These are phyloP conservation scores for Pristis pectinata DNA, from an alignment of 2,797 vertebrate species.

Conservation along the genomic window DNA sequence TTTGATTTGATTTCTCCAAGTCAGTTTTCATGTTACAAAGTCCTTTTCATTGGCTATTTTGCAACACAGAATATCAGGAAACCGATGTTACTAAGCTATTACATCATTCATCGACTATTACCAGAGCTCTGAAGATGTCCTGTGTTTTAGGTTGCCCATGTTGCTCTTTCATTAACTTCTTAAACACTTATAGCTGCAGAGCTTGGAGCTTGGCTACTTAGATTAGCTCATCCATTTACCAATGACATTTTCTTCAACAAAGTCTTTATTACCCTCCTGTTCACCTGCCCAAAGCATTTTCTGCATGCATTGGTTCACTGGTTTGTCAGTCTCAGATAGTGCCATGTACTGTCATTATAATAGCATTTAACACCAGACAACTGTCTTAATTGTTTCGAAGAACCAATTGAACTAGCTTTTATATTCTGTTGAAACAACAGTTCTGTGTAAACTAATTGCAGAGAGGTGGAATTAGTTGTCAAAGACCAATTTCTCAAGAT, in stretches of 20 bases:
- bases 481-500: neutral
- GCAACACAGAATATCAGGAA: too few species aligned
- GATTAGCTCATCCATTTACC: too few species aligned
- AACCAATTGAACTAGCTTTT: neutral
- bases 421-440: neutral
- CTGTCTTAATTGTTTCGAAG: neutral
- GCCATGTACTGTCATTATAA: neutral
- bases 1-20: too few species aligned
- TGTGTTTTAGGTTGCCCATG: neutral
- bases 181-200: neutral
- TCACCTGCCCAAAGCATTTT: neutral
- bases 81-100: too few species aligned
- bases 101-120: too few species aligned
- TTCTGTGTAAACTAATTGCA: neutral
- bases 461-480: neutral
- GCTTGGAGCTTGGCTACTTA: too few species aligned
- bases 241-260: neutral
- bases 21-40: too few species aligned
- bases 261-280: neutral
- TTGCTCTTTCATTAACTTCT: neutral
- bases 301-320: neutral
- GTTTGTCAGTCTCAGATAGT: neutral
- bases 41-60: too few species aligned
- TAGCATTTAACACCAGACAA: neutral
- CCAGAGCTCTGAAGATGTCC: too few species aligned